These are phyloP conservation scores for Piscicola geometra DNA, from an alignment of 2,888 invertebrate species.

Conservation along the genomic window DNA sequence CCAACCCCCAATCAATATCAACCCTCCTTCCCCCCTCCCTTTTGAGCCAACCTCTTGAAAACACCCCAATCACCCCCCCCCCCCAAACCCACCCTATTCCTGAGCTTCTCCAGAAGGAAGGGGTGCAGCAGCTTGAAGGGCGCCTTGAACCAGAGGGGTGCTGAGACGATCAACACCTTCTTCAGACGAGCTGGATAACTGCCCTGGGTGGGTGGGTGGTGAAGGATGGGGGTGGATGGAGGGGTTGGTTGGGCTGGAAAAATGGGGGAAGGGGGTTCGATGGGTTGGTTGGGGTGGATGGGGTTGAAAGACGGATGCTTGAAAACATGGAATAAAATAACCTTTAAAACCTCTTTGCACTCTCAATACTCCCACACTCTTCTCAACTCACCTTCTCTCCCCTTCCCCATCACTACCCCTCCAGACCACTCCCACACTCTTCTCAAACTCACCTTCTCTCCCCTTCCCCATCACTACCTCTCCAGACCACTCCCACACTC, in stretches of 20 bases:
- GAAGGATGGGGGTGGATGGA: too few species aligned
- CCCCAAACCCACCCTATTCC: conserved; percentile 68
- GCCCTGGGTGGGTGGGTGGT: conserved; percentile 65
- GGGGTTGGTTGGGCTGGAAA: too few species aligned
- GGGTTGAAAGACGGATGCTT: background rate
- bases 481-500: background rate
- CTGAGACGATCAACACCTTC: conserved; percentile 89
- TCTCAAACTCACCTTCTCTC: background rate
- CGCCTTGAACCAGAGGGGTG: conserved; percentile 95
- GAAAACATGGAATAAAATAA: background rate
- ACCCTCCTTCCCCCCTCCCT: background rate
- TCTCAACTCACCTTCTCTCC: too few species aligned
- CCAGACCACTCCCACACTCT: too few species aligned
- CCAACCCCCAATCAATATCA: background rate
- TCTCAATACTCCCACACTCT: too few species aligned
- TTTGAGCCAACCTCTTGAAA: background rate
- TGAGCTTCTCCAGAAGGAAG: conserved; percentile 88
- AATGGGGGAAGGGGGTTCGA: conserved; percentile 35
- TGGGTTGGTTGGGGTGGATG: too few species aligned
- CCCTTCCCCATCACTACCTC: background rate
- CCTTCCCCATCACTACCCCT: too few species aligned
- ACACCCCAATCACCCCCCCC: background rate
- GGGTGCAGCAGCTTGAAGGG: conserved; percentile 89
- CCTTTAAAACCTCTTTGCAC: too few species aligned
- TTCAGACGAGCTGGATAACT: conserved; percentile 94